Conservation (phyloP, 2,888 invertebrate genomes). For the Oscheius sp. region DNA sequence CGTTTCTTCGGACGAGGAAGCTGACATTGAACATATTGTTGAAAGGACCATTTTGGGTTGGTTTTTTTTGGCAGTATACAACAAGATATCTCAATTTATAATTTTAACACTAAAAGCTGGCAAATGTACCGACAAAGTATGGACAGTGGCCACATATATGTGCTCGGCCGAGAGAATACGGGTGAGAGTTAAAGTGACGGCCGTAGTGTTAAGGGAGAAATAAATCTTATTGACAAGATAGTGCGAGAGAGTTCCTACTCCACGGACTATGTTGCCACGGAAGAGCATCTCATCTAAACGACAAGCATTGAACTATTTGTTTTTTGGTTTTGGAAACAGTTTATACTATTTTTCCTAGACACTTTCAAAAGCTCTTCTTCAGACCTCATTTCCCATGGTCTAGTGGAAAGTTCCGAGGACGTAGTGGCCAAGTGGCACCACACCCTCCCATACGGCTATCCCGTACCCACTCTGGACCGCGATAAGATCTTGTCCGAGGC, state of each 20-base stretch:
- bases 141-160: not conserved
- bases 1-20: constrained; percentile 38
- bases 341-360: not conserved
- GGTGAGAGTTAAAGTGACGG: too few species aligned
- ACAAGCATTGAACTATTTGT: too few species aligned
- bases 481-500: constrained; percentile 51
- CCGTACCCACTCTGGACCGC: constrained; percentile 59
- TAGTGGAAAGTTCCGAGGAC: constrained; percentile 41
- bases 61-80: not conserved
- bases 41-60: constrained; percentile 46
- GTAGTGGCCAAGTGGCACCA: constrained; percentile 52
- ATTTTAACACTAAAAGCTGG: too few species aligned
- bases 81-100: too few species aligned
- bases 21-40: constrained; percentile 45
- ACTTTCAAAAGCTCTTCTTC: not conserved
- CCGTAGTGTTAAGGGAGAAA: too few species aligned
- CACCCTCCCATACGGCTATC: constrained; percentile 61
- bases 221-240: too few species aligned
- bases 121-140: not conserved
- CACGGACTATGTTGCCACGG: too few species aligned
- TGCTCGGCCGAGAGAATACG: too few species aligned
- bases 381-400: constrained; percentile 49
- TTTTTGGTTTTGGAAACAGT: too few species aligned
- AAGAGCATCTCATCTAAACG: too few species aligned
- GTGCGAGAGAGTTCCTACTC: too few species aligned